phyloP scores from a whole-genome alignment of 2,797 vertebrate species.

The Sebastes itinus region DNA sequence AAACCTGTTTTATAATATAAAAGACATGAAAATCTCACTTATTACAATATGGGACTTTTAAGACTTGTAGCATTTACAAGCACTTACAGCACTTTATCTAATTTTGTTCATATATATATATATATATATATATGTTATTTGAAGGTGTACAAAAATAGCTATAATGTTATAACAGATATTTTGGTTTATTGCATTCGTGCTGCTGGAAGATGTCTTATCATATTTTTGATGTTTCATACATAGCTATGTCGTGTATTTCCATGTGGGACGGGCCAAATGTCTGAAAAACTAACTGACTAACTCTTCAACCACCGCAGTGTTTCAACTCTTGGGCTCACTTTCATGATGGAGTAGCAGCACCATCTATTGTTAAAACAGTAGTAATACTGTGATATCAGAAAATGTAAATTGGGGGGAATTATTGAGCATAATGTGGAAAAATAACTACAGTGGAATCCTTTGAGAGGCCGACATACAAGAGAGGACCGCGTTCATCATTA shows the following conservation, averaged over 20 bases:
- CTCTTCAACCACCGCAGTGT: background rate
- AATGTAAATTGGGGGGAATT: background rate
- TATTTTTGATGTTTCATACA: background rate
- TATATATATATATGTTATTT: background rate
- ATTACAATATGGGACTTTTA: no score
- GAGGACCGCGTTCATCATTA: background rate
- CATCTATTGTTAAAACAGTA: conserved; percentile 39
- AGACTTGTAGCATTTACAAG: background rate
- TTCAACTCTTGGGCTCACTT: background rate
- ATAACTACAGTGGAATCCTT: background rate
- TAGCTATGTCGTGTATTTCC: background rate
- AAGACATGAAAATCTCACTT: no score
- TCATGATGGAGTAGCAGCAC: conserved; percentile 38
- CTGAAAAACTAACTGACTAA: background rate
- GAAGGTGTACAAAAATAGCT: background rate
- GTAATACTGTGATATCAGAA: background rate
- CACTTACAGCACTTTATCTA: background rate
- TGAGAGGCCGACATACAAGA: background rate
- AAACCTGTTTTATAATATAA: no score
- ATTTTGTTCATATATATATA: no score
- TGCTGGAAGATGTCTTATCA: background rate
- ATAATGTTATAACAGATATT: background rate
- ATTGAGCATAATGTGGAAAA: background rate
- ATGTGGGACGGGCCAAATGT: background rate
- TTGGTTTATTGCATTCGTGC: background rate